These are phyloP conservation scores for Drosophila pallidifrons DNA, from an alignment of 1,140 invertebrate species.

Conservation along the genomic window DNA sequence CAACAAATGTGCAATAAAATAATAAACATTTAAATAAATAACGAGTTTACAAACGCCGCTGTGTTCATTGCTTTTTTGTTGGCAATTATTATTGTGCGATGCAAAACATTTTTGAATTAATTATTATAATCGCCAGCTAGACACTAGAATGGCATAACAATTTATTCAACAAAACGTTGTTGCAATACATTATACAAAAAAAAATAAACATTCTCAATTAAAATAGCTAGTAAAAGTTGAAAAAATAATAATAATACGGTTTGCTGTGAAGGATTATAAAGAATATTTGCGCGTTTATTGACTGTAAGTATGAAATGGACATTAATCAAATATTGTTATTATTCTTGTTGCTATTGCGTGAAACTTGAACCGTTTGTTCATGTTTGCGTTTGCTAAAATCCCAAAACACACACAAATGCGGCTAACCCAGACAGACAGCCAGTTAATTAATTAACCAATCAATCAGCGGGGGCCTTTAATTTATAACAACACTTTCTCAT, in stretches of 20 bases:
- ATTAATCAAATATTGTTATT: constrained; percentile 1
- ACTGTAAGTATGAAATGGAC: constrained; percentile 34
- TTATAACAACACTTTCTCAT: constrained; percentile 13
- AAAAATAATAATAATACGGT: constrained; percentile 10
- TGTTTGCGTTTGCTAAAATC: constrained; percentile 36
- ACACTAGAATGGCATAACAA: constrained; percentile 10
- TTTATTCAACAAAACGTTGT: background rate
- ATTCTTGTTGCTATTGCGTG: background rate
- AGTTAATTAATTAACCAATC: constrained; percentile 13
- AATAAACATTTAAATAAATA: constrained; percentile 14
- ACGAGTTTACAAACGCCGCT: constrained; percentile 24
- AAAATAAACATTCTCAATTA: background rate
- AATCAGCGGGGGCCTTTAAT: constrained; percentile 5
- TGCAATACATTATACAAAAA: background rate
- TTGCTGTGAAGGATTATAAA: constrained; percentile 27
- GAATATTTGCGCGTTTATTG: background rate
- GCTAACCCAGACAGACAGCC: background rate
- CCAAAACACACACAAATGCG: background rate
- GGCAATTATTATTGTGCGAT: constrained; percentile 10
- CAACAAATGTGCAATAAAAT: constrained; percentile 56
- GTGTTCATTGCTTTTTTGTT: constrained; percentile 51
- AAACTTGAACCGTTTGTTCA: constrained; percentile 4
- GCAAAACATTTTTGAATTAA: constrained; percentile 23
- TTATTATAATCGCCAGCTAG: constrained; percentile 1
- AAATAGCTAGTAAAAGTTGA: constrained; percentile 20